Evolutionary conservation across 2,888 invertebrate species (phyloP), one percentile per base, ranked within the genome.

Genomic region (Xanthostigma xanthostigma): DNA sequence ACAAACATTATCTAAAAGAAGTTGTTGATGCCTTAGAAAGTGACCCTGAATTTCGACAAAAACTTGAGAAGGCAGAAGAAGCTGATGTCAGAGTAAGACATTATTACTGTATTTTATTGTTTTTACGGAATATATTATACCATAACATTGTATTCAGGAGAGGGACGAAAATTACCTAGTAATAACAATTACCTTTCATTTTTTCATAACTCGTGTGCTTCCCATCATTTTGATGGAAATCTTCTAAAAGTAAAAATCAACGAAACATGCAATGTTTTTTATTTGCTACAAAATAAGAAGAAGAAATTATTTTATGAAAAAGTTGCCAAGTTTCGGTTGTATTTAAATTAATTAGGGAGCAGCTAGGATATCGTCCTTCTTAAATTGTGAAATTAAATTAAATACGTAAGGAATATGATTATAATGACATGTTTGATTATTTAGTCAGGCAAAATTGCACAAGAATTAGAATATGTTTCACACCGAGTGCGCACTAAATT

Each of bases 361-460:
- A 17, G 17, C 17, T 17, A 17, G 17, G 17, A 17, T 17, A 17
- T 17, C 17, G 4, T 17, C 17, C 17, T 17, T 17, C 17, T 17
- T 17, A 17, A 17, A 17, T 17, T 17, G 17, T 17, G 17, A 17
- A 17, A 49, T 43, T 36, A 38, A 14, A 45, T n/a, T n/a, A n/a
- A n/a, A n/a, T n/a, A n/a, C n/a, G n/a, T n/a, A n/a, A n/a, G n/a
- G n/a, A n/a, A n/a, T n/a, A n/a, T n/a, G n/a, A 27, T 46, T 45
- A 14, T 37, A n/a, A 10, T 39, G 36, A 48, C 34, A 11, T 35
- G 44, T 43, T 44, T 54, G 51, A 46, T 58, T 55, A 64, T 70
- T 6, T 67, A 91, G 90, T 83, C 81, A 54, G 95, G 95, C 1
- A 87, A 87, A 66, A 92, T 96, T 55, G 92, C 96, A 0, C 78